phyloP scores from a whole-genome alignment of 2,113 vertebrate genomes.

The Gymnocephalus cernua region DNA sequence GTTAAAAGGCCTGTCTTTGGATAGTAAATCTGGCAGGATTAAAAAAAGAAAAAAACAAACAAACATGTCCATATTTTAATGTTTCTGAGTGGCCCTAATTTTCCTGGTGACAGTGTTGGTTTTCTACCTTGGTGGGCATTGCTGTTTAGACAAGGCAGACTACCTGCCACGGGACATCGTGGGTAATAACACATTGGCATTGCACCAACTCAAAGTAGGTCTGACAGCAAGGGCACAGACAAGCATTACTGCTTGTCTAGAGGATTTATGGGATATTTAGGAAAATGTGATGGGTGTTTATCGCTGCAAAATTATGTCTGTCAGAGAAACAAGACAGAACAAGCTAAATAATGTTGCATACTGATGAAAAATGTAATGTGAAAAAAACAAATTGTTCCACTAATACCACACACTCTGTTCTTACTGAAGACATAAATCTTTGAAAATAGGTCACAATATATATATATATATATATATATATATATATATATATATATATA shows the following conservation, averaged over 20 bases:
- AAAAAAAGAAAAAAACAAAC: conserved; percentile 14
- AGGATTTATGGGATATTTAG: conserved; percentile 79
- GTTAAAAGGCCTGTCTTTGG: conserved; percentile 51
- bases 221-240: conserved; percentile 76
- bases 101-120: conserved; percentile 69
- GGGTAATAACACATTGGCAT: conserved; percentile 65
- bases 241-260: conserved; percentile 80
- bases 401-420: background rate
- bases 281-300: conserved; percentile 72
- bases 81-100: conserved; percentile 71
- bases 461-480: no score
- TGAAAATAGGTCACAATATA: background rate
- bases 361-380: conserved; percentile 26
- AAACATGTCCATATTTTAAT: conserved; percentile 48
- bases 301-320: conserved; percentile 64
- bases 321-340: conserved; percentile 49
- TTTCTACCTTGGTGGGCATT: conserved; percentile 70
- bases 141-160: conserved; percentile 66
- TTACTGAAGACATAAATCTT: background rate
- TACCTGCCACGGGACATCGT: conserved; percentile 71
- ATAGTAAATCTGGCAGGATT: conserved; percentile 61
- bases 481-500: no score
- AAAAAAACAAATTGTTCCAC: background rate
- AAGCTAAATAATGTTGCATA: conserved; percentile 22
- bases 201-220: conserved; percentile 74